phyloP scores from a whole-genome alignment of 2,888 invertebrate species.

The Ophion slaviceki region DNA sequence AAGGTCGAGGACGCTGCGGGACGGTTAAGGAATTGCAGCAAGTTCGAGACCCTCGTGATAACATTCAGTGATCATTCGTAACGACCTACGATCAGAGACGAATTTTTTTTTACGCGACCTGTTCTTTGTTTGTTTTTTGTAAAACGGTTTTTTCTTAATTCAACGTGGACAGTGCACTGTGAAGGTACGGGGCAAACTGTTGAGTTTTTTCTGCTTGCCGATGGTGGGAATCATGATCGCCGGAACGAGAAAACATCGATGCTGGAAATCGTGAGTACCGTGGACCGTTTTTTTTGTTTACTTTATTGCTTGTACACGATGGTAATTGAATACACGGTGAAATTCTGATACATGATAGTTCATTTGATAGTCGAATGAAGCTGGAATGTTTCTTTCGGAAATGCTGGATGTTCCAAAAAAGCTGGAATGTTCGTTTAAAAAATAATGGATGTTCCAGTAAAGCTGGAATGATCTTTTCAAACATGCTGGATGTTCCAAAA shows the following conservation, averaged over 20 bases:
- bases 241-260: constrained; percentile 55
- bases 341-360: background rate
- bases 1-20: constrained; percentile 49
- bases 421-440: too few relatives aligned
- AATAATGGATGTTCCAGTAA: too few relatives aligned
- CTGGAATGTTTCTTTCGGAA: too few relatives aligned
- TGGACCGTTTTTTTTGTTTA: background rate
- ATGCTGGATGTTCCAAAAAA: too few relatives aligned
- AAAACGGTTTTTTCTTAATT: constrained; percentile 2
- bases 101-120: constrained; percentile 21
- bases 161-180: constrained; percentile 65
- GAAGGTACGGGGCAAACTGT: constrained; percentile 50
- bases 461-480: too few relatives aligned
- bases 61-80: constrained; percentile 49
- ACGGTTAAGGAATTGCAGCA: constrained; percentile 1
- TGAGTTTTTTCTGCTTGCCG: constrained; percentile 24
- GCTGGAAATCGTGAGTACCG: constrained; percentile 62
- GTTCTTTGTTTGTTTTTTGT: background rate
- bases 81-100: constrained; percentile 38
- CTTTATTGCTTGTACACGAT: background rate
- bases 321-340: too few relatives aligned
- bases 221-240: constrained; percentile 52
- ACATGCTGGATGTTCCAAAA: too few relatives aligned
- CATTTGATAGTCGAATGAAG: background rate
- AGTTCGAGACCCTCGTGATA: constrained; percentile 45